Conservation (phyloP, 2,888 invertebrate genomes). For the Phlogophora meticulosa region DNA sequence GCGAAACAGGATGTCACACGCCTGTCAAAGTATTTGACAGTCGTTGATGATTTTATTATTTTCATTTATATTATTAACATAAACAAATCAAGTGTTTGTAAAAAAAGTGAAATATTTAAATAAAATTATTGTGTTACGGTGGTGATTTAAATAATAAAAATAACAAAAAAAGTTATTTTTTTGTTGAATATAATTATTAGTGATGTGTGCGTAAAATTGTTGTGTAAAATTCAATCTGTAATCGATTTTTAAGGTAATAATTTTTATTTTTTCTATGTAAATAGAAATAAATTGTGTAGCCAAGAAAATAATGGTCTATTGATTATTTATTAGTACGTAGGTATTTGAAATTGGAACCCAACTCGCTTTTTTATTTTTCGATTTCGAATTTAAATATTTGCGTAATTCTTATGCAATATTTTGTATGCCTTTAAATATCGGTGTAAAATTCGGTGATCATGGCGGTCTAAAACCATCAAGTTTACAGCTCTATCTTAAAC, state of each 20-base stretch:
- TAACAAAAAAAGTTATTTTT: background rate
- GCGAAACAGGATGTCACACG: conserved; percentile 58
- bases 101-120: conserved; percentile 2
- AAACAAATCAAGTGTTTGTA: background rate
- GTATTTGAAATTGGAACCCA: background rate
- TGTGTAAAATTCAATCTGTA: background rate
- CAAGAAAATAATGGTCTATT: too few species aligned
- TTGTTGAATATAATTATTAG: conserved; percentile 7
- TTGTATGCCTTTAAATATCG: too few species aligned
- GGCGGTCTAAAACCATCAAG: too few species aligned
- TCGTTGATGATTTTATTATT: conserved; percentile 44
- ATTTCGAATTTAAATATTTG: too few species aligned
- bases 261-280: background rate
- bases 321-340: background rate
- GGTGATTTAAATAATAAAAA: background rate
- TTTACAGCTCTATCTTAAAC: too few species aligned
- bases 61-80: background rate
- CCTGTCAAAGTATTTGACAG: conserved; percentile 58
- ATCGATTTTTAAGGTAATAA: conserved; percentile 33
- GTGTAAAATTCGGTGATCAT: too few species aligned
- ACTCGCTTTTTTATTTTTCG: too few species aligned
- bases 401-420: too few species aligned
- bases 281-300: too few species aligned
- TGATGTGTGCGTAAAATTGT: conserved; percentile 36
- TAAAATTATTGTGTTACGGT: background rate